A percentile compares a stretch with the other conserved stretches of the same genome.
Conservation (phyloP, 2,113 vertebrate species). For the Drymodes brunneopygia region DNA sequence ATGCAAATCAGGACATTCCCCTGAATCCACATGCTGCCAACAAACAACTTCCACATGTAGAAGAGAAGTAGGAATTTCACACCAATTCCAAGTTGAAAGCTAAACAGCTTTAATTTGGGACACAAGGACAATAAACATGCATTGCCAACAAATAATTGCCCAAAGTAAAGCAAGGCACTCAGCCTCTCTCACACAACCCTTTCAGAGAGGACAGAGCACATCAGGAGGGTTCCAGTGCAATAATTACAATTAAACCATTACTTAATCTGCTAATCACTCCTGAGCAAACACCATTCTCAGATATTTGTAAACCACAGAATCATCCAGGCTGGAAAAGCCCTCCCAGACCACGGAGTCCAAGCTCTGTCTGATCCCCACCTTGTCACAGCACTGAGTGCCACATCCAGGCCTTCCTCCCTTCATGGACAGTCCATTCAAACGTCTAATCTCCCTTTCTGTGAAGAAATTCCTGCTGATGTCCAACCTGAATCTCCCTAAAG, state of each 20-base stretch:
- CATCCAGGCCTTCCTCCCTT: neutral
- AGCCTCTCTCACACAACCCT: neutral
- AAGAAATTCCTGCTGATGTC: neutral
- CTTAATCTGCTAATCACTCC: neutral
- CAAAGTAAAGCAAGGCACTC: neutral
- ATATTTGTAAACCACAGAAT: neutral
- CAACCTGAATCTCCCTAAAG: neutral
- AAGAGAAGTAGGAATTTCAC: neutral
- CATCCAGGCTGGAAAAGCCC: neutral
- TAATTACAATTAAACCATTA: conserved; percentile 10
- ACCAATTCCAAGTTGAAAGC: neutral
- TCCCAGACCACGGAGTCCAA: neutral
- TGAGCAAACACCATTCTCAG: neutral
- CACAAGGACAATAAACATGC: neutral
- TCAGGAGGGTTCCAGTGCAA: neutral
- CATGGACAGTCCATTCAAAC: rapidly evolving
- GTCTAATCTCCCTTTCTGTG: rapidly evolving
- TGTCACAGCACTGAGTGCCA: neutral
- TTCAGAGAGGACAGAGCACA: neutral
- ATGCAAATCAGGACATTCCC: neutral
- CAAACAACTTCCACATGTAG: neutral
- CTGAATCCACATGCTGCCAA: neutral
- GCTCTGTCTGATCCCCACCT: neutral
- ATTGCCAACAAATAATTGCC: neutral
- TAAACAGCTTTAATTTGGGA: neutral